Evolutionary conservation across 2,888 invertebrate species (phyloP), one percentile per base, ranked within the genome.

Genomic region (Phaedon cochleariae): DNA sequence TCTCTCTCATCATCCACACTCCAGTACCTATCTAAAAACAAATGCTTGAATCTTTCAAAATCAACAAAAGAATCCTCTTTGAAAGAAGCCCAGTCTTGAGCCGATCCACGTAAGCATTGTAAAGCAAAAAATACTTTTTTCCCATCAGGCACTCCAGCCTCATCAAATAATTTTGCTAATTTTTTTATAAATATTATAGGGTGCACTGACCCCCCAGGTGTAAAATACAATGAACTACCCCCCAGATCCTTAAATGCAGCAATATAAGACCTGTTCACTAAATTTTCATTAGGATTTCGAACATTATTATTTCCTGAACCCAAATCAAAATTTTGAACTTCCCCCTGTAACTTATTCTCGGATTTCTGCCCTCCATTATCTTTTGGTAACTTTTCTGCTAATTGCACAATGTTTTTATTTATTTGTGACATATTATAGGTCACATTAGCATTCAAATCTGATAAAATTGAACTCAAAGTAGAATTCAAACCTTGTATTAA

Each of bases 111-210:
- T 45, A 68, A 49, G 34, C 62, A 62, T 41, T 45, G 41, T 15
- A 41, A 15, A 31, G 63, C 20, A 48, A 59, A 63, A 41, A n/a
- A 54, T 1, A 66, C 15, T 20, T 26, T 58, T 41, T 59, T 66
- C 5, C 59, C 31, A 1, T 29, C 18, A 5, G 66, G 66, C 3
- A 66, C 63, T 3, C 59, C 62, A n/a, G 66, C 59, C 29, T 66
- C 66, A 29, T 53, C 26, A n/a, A 66, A 22, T n/a, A 63, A 18
- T 49, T 20, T 54, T 3, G 22, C 26, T 45, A 66, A n/a, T 34
- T 66, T 63, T 48, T 59, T 59, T 7, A 66, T 45, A 63, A 66
- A 66, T 4, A 41, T 7, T 0, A 63, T 55, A 7, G 66, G 66
- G 29, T 66, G 66, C 2, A 63, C 9, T 17, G n/a, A 49, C 6